These are phyloP conservation scores for Tipula vernalis DNA, from an alignment of 2,888 invertebrate species.

Conservation along the genomic window DNA sequence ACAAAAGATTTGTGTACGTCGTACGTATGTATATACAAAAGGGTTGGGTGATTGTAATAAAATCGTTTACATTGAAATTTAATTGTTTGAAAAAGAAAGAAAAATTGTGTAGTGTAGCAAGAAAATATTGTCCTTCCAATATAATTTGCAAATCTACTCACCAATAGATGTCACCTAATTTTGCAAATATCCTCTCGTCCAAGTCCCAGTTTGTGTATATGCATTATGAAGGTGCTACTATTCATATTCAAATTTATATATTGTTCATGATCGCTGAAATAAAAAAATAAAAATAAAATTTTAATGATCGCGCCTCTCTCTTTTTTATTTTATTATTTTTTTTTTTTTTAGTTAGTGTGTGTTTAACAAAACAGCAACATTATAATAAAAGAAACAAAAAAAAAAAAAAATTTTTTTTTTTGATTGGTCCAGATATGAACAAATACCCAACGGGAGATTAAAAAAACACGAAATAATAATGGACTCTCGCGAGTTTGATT, in stretches of 20 bases:
- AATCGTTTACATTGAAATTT: background rate
- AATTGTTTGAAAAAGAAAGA: background rate
- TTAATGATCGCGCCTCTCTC: slow-evolving; percentile 8
- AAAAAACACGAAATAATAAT: background rate
- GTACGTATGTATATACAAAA: background rate
- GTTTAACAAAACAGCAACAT: background rate
- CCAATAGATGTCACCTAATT: background rate
- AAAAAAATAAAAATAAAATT: background rate
- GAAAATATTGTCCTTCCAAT: background rate
- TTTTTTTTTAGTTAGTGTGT: background rate
- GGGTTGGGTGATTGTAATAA: background rate
- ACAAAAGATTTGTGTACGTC: background rate
- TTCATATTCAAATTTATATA: background rate
- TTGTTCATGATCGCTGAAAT: background rate
- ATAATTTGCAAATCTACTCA: background rate
- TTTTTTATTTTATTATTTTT: background rate
- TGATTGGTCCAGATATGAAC: slow-evolving; percentile 11
- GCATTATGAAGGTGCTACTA: background rate
- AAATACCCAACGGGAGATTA: slow-evolving; percentile 6
- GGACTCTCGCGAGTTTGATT: background rate
- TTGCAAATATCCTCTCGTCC: background rate
- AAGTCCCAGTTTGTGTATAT: background rate
- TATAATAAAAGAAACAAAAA: background rate
- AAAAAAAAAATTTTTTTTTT: background rate
- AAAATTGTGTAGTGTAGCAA: too few relatives aligned